Base-by-base conservation (phyloP, 2,113 vertebrate genomes). In the Crotalus tigris region DNA sequence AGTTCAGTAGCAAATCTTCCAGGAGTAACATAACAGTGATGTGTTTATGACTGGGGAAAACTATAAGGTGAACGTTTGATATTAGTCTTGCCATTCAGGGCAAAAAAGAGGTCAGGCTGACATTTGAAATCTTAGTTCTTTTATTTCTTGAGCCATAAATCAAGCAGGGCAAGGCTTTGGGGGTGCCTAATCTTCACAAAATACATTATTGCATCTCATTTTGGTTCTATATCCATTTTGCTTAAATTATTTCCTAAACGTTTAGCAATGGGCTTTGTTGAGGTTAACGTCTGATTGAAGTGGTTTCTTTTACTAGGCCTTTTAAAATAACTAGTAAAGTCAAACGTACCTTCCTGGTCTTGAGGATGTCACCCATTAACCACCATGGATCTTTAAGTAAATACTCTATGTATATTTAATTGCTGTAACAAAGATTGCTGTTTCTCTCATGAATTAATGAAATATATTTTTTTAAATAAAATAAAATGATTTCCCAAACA, bases 241-340 rank as follows among this genome's bases (percentile, higher is more conserved):
- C 85, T 86, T 85, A 90, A 26, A n/a, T 86, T 0, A 87, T 93
- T 97, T 95, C 85, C 69, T 3, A 33, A 86, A 94, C 4, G 87
- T 94, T 93, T 57, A 51, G 26, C 39, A 5, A 23, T 51, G 17
- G 15, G 19, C 3, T 17, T 92, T 46, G 1, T 51, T 19, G 75
- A 81, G 17, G 33, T 21, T 39, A 39, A 39, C 6, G 5, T 75
- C 33, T 19, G 69, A 33, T 29, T 4, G 3, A 7, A 54, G 9
- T 1, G 3, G 19, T 8, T 13, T 81, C 90, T 58, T 81, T 7
- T 39, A 19, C 33, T 21, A 19, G 75, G 33, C 7, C 33, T 81
- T 81, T 44, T 10, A 39, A 44, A 92, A 3, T 1, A 33, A 11
- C 61, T 94, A 26, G 15, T 46, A 53, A 53, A 10, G 6, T 21